Conservation (phyloP, 2,888 invertebrate species). For the Dasypogon diadema region DNA sequence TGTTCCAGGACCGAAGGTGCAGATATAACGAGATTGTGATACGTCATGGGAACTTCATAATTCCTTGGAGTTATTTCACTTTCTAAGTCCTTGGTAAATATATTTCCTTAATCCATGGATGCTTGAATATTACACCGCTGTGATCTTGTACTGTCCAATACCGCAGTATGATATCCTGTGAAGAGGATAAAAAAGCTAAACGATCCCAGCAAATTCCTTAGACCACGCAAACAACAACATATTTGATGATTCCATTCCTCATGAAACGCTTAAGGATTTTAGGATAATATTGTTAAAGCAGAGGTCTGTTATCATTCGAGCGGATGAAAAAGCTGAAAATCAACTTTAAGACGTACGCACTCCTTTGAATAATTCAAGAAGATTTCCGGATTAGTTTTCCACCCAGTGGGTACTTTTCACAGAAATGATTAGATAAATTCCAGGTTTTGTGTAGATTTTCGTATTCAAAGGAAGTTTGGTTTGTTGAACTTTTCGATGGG, state of each 20-base stretch:
- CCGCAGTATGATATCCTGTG: not conserved
- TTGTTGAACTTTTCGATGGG: too few species aligned
- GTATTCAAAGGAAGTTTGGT: too few species aligned
- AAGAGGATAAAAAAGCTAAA: not conserved
- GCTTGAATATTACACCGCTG: not conserved
- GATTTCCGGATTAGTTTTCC: not conserved
- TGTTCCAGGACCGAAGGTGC: not conserved
- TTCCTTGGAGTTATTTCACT: conserved; percentile 48
- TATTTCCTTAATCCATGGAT: conserved; percentile 21
- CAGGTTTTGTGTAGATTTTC: too few species aligned
- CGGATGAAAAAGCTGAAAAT: conserved; percentile 18
- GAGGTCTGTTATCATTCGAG: not conserved
- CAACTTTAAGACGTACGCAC: conserved; percentile 15
- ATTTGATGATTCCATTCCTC: not conserved
- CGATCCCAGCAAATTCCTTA: not conserved
- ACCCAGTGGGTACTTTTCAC: too few species aligned
- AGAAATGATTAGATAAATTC: too few species aligned
- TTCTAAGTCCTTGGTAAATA: conserved; percentile 44
- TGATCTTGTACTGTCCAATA: not conserved
- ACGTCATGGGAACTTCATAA: conserved; percentile 36
- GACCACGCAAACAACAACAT: not conserved
- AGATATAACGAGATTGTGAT: not conserved
- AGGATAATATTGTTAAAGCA: not conserved
- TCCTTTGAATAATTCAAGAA: not conserved
- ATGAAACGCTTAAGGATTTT: not conserved